phyloP scores from a whole-genome alignment of 2,113 vertebrate species.

The Tautogolabrus adspersus region DNA sequence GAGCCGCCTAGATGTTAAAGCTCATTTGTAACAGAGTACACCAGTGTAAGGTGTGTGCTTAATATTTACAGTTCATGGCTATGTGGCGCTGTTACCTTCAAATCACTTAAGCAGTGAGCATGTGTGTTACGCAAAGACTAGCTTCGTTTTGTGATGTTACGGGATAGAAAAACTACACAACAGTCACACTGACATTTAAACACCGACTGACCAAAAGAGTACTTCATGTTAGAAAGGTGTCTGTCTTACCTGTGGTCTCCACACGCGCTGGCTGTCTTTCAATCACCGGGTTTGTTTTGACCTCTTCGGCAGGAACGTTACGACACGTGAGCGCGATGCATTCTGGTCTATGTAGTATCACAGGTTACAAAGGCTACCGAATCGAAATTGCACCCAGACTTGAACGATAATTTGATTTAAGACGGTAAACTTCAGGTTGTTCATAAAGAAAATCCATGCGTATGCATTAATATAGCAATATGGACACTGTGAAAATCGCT shows the following conservation, averaged over 20 bases:
- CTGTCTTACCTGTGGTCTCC: neutral
- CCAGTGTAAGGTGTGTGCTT: neutral
- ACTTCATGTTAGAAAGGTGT: too few relatives aligned
- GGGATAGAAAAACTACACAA: neutral
- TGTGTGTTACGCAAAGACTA: slow-evolving; percentile 28
- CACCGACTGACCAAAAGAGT: neutral
- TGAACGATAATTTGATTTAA: rapidly evolving
- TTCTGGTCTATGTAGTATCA: slow-evolving; percentile 41
- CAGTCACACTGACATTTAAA: too few relatives aligned
- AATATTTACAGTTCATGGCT: too few relatives aligned
- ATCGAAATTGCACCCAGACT: rapidly evolving
- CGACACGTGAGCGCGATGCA: neutral
- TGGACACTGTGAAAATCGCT: rapidly evolving
- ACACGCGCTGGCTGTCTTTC: neutral
- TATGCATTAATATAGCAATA: rapidly evolving
- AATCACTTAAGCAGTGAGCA: too few relatives aligned
- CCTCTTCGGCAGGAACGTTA: slow-evolving; percentile 27
- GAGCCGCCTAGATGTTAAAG: neutral
- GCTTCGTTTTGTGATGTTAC: neutral
- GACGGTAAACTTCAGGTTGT: too few relatives aligned
- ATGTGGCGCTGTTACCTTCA: neutral
- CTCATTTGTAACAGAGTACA: neutral
- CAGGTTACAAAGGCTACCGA: rapidly evolving
- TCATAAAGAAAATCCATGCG: too few relatives aligned
- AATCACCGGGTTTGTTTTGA: slow-evolving; percentile 43